These are phyloP conservation scores for Melinaea marsaeus DNA, from an alignment of 2,888 invertebrate species.

Conservation along the genomic window DNA sequence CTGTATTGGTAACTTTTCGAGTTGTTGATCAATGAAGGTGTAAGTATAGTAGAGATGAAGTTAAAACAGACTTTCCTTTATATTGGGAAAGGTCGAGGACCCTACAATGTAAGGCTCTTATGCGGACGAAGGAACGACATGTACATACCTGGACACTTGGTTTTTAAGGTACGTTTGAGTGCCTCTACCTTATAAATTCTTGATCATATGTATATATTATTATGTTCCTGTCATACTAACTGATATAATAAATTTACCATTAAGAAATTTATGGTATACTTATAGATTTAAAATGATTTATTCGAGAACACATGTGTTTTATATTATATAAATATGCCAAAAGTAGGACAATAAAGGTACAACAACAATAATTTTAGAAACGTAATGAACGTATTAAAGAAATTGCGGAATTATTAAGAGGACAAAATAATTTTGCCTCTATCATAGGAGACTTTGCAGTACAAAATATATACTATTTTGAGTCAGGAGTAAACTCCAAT, in stretches of 20 bases:
- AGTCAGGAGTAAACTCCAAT: not conserved
- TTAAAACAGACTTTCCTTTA: slow-evolving; percentile 70
- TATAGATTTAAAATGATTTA: no score
- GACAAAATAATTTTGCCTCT: no score
- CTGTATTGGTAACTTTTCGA: slow-evolving; percentile 17
- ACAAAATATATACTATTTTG: no score
- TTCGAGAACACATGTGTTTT: no score
- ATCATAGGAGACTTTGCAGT: no score
- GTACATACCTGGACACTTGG: slow-evolving; percentile 43
- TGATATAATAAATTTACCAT: no score
- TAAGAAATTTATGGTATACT: no score
- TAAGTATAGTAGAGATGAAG: slow-evolving; percentile 61
- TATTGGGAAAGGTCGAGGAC: slow-evolving; percentile 72
- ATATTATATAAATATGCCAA: no score
- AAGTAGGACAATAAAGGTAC: not conserved
- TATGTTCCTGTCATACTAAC: no score
- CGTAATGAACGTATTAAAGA: not conserved
- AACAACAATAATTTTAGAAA: not conserved
- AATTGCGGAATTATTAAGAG: not conserved
- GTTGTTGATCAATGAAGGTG: slow-evolving; percentile 51
- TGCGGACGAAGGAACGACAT: slow-evolving; percentile 48
- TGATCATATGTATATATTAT: no score
- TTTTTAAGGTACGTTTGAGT: not conserved
- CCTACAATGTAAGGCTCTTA: slow-evolving; percentile 60
- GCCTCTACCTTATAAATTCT: not conserved